Evolutionary conservation across 1,140 invertebrate genomes (phyloP).

Genomic region (Medauroidea extradentata): DNA sequence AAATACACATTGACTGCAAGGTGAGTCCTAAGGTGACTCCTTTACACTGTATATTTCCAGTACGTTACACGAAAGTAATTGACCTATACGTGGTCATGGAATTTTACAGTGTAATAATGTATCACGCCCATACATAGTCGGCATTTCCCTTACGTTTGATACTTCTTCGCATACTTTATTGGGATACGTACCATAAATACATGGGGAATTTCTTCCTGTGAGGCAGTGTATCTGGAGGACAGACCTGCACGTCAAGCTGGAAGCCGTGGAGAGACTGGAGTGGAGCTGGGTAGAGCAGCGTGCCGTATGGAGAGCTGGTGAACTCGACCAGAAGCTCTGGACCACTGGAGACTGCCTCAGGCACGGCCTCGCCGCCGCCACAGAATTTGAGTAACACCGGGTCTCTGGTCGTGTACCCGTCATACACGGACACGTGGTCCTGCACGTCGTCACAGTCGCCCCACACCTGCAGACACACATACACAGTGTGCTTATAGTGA

Average conservation of each 20-base stretch:
- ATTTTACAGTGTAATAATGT: too few relatives aligned
- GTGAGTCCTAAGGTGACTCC: too few relatives aligned
- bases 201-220: too few relatives aligned
- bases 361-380: constrained; percentile 76
- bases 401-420: constrained; percentile 83
- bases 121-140: too few relatives aligned
- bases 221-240: background rate
- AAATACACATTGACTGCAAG: too few relatives aligned
- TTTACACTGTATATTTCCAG: too few relatives aligned
- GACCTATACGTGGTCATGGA: too few relatives aligned
- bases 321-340: constrained; percentile 84
- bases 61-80: too few relatives aligned
- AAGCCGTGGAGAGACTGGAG: constrained; percentile 77
- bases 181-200: too few relatives aligned
- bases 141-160: too few relatives aligned
- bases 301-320: constrained; percentile 84
- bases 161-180: too few relatives aligned
- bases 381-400: constrained; percentile 86
- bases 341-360: constrained; percentile 75
- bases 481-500: too few relatives aligned
- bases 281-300: constrained; percentile 73
- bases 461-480: constrained; percentile 46
- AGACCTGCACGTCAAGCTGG: constrained; percentile 79
- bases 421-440: constrained; percentile 86
- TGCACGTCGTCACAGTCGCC: constrained; percentile 79